Evolutionary conservation across 2,113 vertebrate genomes (phyloP).

Genomic region (Thymallus thymallus): DNA sequence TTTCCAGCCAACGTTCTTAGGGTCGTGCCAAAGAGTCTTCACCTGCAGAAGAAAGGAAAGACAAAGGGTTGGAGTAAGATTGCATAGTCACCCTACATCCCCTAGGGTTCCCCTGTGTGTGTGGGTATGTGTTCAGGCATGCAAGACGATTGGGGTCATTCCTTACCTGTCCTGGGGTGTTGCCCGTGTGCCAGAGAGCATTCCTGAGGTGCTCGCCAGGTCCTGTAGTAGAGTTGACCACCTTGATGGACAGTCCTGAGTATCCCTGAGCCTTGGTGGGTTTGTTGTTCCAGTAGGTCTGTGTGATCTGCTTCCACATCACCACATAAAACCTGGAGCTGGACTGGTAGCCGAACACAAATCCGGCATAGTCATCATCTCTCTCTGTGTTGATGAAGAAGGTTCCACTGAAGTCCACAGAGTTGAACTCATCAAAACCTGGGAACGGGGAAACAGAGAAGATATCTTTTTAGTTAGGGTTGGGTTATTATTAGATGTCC

Average conservation of each 20-base stretch:
- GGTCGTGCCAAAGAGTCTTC: constrained; percentile 95
- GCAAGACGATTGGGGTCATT: background rate
- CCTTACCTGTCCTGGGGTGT: constrained; percentile 91
- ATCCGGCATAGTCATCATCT: constrained; percentile 96
- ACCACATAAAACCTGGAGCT: constrained; percentile 98
- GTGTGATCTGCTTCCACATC: constrained; percentile 99
- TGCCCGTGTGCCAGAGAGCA: constrained; percentile 97
- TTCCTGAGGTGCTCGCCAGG: constrained; percentile 97
- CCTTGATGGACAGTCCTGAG: constrained; percentile 95
- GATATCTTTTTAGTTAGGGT: background rate
- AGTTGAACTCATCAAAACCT: constrained; percentile 97
- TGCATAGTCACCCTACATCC: too few relatives aligned
- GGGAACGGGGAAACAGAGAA: constrained; percentile 24
- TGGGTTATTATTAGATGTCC: too few relatives aligned
- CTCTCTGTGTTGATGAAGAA: constrained; percentile 99
- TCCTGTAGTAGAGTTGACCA: constrained; percentile 96
- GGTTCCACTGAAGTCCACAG: constrained; percentile 97
- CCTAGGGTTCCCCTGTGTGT: too few relatives aligned
- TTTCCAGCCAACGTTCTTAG: constrained; percentile 96
- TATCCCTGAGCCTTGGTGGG: constrained; percentile 97
- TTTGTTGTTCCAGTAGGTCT: constrained; percentile 94
- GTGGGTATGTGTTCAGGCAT: too few relatives aligned
- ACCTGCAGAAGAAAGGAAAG: constrained; percentile 72
- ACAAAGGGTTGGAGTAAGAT: background rate
- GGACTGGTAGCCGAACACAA: constrained; percentile 98